Conservation (phyloP, 2,888 invertebrate species). For the Hemithea aestivaria region DNA sequence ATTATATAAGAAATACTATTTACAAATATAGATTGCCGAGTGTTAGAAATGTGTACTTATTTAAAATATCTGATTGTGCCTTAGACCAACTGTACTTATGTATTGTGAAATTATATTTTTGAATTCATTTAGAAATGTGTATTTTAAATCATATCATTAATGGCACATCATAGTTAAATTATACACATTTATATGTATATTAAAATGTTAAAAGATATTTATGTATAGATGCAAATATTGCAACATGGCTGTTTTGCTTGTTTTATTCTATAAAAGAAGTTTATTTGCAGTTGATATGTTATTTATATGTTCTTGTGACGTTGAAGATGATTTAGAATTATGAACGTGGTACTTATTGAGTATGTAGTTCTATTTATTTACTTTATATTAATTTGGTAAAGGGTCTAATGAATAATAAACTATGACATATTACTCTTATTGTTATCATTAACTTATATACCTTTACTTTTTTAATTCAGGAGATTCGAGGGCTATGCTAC, state of each 20-base stretch:
- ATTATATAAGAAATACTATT: constrained; percentile 57
- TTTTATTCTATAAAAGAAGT: constrained; percentile 53
- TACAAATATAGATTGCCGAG: constrained; percentile 50
- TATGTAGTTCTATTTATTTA: constrained; percentile 78
- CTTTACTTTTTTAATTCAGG: too few relatives aligned
- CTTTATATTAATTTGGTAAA: constrained; percentile 78
- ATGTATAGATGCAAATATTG: constrained; percentile 38
- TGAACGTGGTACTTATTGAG: constrained; percentile 67
- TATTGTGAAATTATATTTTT: constrained; percentile 25
- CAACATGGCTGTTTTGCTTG: constrained; percentile 72
- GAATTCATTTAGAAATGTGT: constrained; percentile 56
- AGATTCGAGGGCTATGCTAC: too few relatives aligned
- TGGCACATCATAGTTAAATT: constrained; percentile 38
- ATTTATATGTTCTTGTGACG: constrained; percentile 48
- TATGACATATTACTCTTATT: constrained; percentile 54
- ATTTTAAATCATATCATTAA: constrained; percentile 44
- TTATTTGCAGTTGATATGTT: constrained; percentile 65
- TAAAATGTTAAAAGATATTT: constrained; percentile 25
- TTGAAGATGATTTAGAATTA: constrained; percentile 54
- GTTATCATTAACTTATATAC: constrained; percentile 18
- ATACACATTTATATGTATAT: constrained; percentile 33
- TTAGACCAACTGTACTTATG: constrained; percentile 58
- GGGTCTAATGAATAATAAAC: constrained; percentile 79
- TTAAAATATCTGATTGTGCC: constrained; percentile 57
- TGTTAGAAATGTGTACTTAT: constrained; percentile 59